Base-by-base conservation (phyloP, 2,113 vertebrate genomes). In the Thalassarche chlororhynchos region DNA sequence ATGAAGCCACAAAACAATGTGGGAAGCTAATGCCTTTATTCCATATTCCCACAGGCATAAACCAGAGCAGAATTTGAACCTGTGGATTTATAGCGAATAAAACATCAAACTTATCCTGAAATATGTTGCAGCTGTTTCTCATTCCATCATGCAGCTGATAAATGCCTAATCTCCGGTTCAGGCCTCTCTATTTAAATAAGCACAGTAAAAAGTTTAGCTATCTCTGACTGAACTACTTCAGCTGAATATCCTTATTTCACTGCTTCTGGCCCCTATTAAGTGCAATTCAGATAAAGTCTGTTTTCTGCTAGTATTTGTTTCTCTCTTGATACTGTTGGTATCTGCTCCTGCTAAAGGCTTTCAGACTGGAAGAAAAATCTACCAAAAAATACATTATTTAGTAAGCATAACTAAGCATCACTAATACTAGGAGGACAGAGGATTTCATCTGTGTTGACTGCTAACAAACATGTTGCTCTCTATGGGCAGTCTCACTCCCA, bases 121-220 rank as follows among this genome's bases (percentile, higher is more conserved):
- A 94, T 86, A 70, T 29, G 34, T 91, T 94, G 91, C 93, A 91
- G 87, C 91, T 90, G 71, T 86, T 97, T 97, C 79, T 97, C 47
- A 95, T 97, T 97, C 91, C 93, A 66, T 88, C 87, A 28, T 86
- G 94, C 66, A 84, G 68, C 84, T 93, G 97, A 97, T 97, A 97
- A 97, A 96, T 44, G 84, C 62, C 93, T 97, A 95, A 97, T 97
- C 96, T 96, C 89, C 76, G 52, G 91, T 87, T 95, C 93, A 78
- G 79, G 58, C 71, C 64, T 96, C 93, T 96, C 84, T 89, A 71
- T 96, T 96, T 96, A 96, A 97, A 96, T 97, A 93, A 80, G 71
- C 47, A 16, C 68, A 78, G 91, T 91, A 94, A 93, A 95, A 96
- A 93, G 91, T 96, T 96, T 70, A 86, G 78, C 87, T 97, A 90